Base-by-base conservation (phyloP, 2,888 invertebrate genomes). In the Seira ritae region DNA sequence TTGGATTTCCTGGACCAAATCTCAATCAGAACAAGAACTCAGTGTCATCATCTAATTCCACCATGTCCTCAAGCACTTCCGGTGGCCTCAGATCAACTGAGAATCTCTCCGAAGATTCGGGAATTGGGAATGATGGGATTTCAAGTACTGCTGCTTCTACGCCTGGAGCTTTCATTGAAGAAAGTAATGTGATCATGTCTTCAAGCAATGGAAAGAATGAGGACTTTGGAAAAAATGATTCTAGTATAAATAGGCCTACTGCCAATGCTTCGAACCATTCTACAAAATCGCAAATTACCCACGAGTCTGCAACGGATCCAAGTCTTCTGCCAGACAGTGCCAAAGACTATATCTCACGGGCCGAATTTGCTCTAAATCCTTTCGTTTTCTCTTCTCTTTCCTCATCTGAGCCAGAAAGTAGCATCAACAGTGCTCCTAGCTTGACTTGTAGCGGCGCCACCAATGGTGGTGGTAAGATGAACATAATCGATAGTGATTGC, bases 291-390 rank as follows among this genome's bases (percentile, higher is more conserved):
- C 62, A 62, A 62, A 10, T 6, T 62, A n/a, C 66, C n/a, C 19
- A 8, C 12, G 65, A n/a, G 1, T 22, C 23, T 20, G 66, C 69
- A 37, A 23, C 50, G 8, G 84, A 84, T 68, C 17, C 67, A 37
- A 46, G 42, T 37, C 76, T 76, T 4, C 22, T 72, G 15, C 73
- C 55, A 23, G 86, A 86, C 50, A 75, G 86, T 85, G 87, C 86
- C 81, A 87, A 85, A 85, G 85, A 86, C 20, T 87, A 84, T 77
- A 84, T 87, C 70, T 67, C 84, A n/a, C 83, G 86, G 75, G 84
- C 88, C 10, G 87, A 88, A 75, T 89, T 89, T 85, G 89, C 88
- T 17, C 85, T 89, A n/a, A 89, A 89, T 82, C 89, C 89, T 23
- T 86, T 88, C 72, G 87, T 89, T 8, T 89, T 87, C 78, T 88